Percentiles rank a stretch among this genome's conserved stretches.
Evolutionary conservation across 2,113 vertebrate species (phyloP).

Genomic region (Indicator indicator): DNA sequence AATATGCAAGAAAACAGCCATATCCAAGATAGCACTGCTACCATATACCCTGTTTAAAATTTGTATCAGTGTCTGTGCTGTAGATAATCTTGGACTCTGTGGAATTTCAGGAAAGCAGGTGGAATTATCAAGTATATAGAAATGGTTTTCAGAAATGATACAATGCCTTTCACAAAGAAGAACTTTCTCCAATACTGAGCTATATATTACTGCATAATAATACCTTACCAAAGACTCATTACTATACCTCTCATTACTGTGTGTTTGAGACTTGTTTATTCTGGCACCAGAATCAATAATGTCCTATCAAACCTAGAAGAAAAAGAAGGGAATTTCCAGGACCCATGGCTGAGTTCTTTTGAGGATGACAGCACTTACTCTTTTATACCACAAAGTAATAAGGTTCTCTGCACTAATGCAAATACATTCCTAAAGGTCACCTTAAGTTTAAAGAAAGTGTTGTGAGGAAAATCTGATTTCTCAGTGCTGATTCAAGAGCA

Average conservation of each 20-base stretch:
- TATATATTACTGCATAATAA: slow-evolving; percentile 21
- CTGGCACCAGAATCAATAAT: background rate
- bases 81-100: background rate
- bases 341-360: background rate
- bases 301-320: background rate
- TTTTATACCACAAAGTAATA: background rate
- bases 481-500: slow-evolving; percentile 71
- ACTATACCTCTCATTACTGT: background rate
- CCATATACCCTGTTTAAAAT: background rate
- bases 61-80: background rate
- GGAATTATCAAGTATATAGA: background rate
- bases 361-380: background rate
- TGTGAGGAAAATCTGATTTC: slow-evolving; percentile 66
- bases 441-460: slow-evolving; percentile 25
- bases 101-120: slow-evolving; percentile 10
- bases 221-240: slow-evolving; percentile 23
- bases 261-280: slow-evolving; percentile 9
- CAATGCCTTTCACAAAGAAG: background rate
- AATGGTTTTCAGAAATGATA: background rate
- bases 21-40: background rate
- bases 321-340: slow-evolving; percentile 4
- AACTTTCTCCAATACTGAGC: background rate
- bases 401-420: background rate
- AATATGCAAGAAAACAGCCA: background rate
- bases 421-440: slow-evolving; percentile 64